Evolutionary conservation across 2,888 invertebrate species (phyloP).

Genomic region (Polyommatus icarus): DNA sequence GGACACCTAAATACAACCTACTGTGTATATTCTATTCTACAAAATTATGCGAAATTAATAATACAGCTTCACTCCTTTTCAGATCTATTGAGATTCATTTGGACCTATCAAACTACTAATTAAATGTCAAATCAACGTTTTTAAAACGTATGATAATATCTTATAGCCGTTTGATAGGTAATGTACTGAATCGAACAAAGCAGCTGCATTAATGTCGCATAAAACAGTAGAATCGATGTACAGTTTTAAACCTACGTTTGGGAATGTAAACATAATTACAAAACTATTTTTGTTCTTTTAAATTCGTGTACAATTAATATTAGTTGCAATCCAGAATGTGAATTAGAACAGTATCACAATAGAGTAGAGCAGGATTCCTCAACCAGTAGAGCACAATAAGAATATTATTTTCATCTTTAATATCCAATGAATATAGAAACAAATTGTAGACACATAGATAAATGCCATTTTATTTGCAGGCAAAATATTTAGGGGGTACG

Average conservation of each 20-base stretch:
- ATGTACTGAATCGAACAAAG: too few species aligned
- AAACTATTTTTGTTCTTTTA: slow-evolving; percentile 28
- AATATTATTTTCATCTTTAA: not conserved
- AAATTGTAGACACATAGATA: too few species aligned
- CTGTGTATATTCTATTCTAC: not conserved
- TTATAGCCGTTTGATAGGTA: too few species aligned
- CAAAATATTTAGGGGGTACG: not conserved
- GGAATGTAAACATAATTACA: slow-evolving; percentile 23
- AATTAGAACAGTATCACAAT: not conserved
- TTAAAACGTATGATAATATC: not conserved
- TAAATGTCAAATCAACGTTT: not conserved
- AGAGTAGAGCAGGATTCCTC: not conserved
- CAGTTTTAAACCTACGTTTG: slow-evolving; percentile 12
- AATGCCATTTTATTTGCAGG: not conserved
- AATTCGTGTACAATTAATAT: slow-evolving; percentile 26
- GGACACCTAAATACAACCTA: slow-evolving; percentile 18
- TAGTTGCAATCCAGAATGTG: slow-evolving; percentile 29
- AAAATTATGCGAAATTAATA: not conserved
- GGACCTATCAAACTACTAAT: not conserved
- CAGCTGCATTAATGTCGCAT: not conserved
- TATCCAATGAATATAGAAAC: too few species aligned
- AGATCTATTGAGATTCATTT: not conserved
- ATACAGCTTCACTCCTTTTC: not conserved
- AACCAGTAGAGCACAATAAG: not conserved
- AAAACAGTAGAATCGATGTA: not conserved